Evolutionary conservation across 2,888 invertebrate species (phyloP).

Genomic region (Nephrotoma guestfalica): DNA sequence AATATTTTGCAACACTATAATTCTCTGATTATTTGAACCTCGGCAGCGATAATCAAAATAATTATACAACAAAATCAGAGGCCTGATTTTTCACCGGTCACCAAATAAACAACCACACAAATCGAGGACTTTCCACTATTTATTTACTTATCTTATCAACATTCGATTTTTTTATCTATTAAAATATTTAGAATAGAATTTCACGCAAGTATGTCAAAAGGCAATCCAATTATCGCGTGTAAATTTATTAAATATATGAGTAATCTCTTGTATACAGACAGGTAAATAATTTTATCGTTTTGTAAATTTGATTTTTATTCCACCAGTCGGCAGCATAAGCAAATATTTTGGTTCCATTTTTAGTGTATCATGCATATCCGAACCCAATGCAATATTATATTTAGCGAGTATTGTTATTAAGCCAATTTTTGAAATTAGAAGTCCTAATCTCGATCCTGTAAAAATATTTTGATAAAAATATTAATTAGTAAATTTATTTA

Average conservation of each 20-base stretch:
- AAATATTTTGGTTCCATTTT: background rate
- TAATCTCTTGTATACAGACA: too few species aligned
- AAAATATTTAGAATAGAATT: background rate
- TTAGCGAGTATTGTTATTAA: background rate
- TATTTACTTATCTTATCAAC: background rate
- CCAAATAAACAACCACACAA: background rate
- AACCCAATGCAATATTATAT: background rate
- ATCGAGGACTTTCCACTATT: background rate
- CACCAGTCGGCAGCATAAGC: background rate
- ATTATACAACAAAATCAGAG: too few species aligned
- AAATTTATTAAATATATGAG: background rate
- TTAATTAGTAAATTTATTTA: background rate
- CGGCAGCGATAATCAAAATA: too few species aligned
- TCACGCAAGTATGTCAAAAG: background rate
- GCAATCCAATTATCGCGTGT: background rate
- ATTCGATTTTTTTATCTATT: background rate
- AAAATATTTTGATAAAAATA: background rate
- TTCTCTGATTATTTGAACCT: too few species aligned
- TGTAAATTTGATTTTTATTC: background rate
- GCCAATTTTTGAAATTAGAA: background rate
- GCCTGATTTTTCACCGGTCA: too few species aligned
- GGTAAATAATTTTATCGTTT: background rate
- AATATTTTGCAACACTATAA: too few species aligned
- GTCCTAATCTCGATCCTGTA: background rate
- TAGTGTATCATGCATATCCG: background rate